Percentiles rank a stretch among this genome's conserved stretches.
phyloP scores from a whole-genome alignment of 2,888 invertebrate species.

The Andricus quercusramuli region DNA sequence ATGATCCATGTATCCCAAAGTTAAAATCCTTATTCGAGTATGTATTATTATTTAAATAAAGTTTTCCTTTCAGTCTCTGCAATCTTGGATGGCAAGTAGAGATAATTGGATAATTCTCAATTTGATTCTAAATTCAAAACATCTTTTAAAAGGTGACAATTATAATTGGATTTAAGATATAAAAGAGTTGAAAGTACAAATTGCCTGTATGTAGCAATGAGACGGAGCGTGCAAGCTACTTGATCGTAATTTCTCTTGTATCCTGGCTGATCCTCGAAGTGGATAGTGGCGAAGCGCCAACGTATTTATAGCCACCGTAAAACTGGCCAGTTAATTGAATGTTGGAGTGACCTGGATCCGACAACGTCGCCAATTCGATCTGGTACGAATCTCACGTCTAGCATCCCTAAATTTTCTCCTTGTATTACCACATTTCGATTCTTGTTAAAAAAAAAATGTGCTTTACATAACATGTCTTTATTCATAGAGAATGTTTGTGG shows the following conservation, averaged over 20 bases:
- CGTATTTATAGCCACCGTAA: slow-evolving; percentile 59
- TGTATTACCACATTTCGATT: not conserved
- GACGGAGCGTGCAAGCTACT: slow-evolving; percentile 25
- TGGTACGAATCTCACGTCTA: slow-evolving; percentile 29
- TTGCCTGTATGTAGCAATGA: slow-evolving; percentile 15
- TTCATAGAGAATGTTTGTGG: not conserved
- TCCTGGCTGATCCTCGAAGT: slow-evolving; percentile 38
- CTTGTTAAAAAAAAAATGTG: not conserved
- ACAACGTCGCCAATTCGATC: slow-evolving; percentile 39
- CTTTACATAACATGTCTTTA: not conserved
- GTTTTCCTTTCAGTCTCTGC: not conserved
- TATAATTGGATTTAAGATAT: not conserved
- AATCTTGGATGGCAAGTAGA: too few relatives aligned
- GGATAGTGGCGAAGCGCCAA: slow-evolving; percentile 38
- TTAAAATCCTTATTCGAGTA: not conserved
- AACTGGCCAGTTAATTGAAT: slow-evolving; percentile 58
- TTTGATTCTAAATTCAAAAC: too few relatives aligned
- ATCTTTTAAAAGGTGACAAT: not conserved
- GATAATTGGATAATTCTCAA: too few relatives aligned
- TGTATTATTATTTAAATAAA: slow-evolving; percentile 4
- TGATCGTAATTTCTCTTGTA: slow-evolving; percentile 37
- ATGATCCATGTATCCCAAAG: not conserved
- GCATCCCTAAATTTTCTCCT: slow-evolving; percentile 39
- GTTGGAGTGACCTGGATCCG: slow-evolving; percentile 46
- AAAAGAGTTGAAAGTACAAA: not conserved